These are phyloP conservation scores for Caranx melampygus DNA, from an alignment of 2,113 vertebrate species.

Conservation along the genomic window DNA sequence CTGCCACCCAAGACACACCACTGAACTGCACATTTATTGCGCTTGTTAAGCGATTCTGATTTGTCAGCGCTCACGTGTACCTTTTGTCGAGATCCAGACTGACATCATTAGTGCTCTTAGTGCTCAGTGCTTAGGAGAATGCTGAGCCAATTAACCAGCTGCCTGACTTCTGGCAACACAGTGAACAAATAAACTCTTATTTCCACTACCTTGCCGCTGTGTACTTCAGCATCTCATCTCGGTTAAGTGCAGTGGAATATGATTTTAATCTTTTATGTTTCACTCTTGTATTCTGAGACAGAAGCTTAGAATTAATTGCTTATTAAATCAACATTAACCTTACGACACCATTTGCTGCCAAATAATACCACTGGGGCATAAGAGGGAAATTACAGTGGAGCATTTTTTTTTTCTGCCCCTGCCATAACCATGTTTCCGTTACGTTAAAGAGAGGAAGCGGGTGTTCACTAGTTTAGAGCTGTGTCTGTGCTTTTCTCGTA, in stretches of 20 bases:
- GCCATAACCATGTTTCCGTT: background rate
- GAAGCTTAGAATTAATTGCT: conserved; percentile 77
- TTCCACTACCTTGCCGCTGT: conserved; percentile 38
- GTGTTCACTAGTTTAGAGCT: conserved; percentile 2
- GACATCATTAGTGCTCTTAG: conserved; percentile 70
- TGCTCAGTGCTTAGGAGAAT: conserved; percentile 62
- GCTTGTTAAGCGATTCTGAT: conserved; percentile 39
- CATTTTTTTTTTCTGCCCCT: background rate
- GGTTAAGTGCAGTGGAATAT: conserved; percentile 61
- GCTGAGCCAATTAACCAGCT: conserved; percentile 76
- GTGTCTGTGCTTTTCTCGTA: background rate
- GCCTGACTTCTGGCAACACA: conserved; percentile 58
- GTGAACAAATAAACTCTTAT: conserved; percentile 73
- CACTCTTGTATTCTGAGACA: conserved; percentile 58
- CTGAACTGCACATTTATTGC: conserved; percentile 11
- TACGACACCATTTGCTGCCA: conserved; percentile 65
- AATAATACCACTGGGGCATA: conserved; percentile 49
- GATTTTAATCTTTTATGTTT: conserved; percentile 70
- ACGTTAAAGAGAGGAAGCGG: background rate
- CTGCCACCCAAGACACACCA: background rate
- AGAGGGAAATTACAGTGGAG: conserved; percentile 33
- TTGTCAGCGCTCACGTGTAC: conserved; percentile 41
- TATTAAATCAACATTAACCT: conserved; percentile 81
- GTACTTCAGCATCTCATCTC: conserved; percentile 31
- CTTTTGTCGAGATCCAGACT: conserved; percentile 50